phyloP scores from a whole-genome alignment of 2,797 vertebrate genomes.

The Brachyalestes nurse region DNA sequence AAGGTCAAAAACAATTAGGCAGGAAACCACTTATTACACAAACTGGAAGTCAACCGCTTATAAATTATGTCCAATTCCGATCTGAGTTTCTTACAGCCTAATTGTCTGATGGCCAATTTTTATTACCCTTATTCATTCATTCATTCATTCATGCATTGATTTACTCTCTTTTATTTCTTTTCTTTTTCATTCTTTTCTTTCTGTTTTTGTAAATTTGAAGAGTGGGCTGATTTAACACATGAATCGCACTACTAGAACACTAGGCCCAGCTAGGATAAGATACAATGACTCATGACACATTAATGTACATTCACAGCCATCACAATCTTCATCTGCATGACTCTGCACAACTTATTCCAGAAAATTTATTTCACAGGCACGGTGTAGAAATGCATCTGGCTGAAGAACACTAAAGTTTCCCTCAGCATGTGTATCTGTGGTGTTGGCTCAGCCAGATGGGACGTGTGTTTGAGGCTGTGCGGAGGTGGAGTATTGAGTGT shows the following conservation, averaged over 20 bases:
- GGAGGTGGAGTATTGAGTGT: slow-evolving; percentile 19
- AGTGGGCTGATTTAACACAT: too few species aligned
- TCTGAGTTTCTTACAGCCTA: background rate
- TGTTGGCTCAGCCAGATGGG: slow-evolving; percentile 13
- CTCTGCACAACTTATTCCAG: background rate
- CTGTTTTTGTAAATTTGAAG: too few species aligned
- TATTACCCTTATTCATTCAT: background rate
- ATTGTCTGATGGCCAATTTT: background rate
- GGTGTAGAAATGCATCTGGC: background rate
- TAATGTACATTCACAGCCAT: background rate
- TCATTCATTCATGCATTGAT: too few species aligned
- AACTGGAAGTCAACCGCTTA: background rate
- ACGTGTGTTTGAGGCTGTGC: background rate
- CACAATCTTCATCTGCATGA: background rate
- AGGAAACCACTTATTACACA: slow-evolving; percentile 52
- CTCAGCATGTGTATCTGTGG: background rate
- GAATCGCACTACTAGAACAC: background rate
- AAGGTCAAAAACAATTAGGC: slow-evolving; percentile 49
- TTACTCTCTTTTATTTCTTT: too few species aligned
- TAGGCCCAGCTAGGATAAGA: background rate
- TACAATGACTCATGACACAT: background rate
- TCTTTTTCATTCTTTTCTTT: too few species aligned
- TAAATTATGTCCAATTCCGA: background rate
- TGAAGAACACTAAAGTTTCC: background rate
- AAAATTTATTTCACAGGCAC: background rate